A percentile compares a stretch with the other conserved stretches of the same genome.
These are phyloP conservation scores for Proteles cristata DNA, from an alignment of 2,113 vertebrate species.

Conservation along the genomic window DNA sequence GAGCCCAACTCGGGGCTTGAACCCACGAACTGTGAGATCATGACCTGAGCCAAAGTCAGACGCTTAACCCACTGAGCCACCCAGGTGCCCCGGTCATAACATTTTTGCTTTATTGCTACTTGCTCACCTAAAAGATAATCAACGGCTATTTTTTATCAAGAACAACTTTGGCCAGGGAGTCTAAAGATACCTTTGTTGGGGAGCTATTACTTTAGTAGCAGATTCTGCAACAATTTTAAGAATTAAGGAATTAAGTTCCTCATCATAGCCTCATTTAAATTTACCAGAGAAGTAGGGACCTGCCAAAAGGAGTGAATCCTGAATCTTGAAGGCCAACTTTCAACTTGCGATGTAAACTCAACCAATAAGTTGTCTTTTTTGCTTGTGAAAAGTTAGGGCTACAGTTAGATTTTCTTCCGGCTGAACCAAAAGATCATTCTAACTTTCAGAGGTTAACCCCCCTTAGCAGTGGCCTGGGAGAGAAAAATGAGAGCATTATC, in stretches of 20 bases:
- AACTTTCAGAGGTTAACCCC: not conserved
- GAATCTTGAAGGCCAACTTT: not conserved
- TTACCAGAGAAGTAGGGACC: not conserved
- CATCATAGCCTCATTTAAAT: not conserved
- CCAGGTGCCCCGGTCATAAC: not conserved
- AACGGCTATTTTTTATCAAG: not conserved
- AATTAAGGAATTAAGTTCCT: not conserved
- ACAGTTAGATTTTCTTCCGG: not conserved
- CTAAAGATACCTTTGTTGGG: not conserved
- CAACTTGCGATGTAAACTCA: not conserved
- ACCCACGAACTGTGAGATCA: no score
- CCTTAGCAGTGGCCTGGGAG: not conserved
- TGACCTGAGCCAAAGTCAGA: no score
- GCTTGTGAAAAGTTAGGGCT: not conserved
- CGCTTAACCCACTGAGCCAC: no score
- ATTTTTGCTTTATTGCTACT: not conserved
- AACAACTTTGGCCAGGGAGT: not conserved
- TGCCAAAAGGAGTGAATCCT: not conserved
- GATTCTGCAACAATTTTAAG: not conserved
- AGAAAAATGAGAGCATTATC: not conserved
- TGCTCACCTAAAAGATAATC: not conserved
- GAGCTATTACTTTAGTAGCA: not conserved
- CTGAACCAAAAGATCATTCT: not conserved
- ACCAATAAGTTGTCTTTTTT: not conserved
- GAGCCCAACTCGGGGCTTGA: no score